Evolutionary conservation across 2,888 invertebrate genomes (phyloP).

Genomic region (Tipula confusa): DNA sequence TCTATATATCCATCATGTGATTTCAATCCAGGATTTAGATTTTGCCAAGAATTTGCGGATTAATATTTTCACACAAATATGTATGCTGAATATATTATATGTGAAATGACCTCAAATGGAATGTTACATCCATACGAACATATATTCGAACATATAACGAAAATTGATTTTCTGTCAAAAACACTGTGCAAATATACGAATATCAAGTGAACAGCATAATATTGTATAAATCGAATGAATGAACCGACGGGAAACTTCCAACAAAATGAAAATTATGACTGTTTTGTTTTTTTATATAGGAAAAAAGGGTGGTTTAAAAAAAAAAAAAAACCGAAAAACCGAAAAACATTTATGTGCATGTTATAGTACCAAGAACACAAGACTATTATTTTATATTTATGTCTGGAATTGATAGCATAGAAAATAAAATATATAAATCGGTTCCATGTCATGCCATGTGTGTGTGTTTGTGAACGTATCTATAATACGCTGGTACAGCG

Average conservation of each 20-base stretch:
- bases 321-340: no score
- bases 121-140: no score
- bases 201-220: constrained; percentile 1
- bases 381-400: constrained; percentile 1
- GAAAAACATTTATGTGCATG: background rate
- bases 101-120: background rate
- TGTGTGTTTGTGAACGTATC: background rate
- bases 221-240: background rate
- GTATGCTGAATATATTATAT: background rate
- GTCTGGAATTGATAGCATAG: constrained; percentile 12
- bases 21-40: background rate
- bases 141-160: background rate
- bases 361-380: background rate
- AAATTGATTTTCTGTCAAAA: constrained; percentile 1
- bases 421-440: background rate
- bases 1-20: background rate
- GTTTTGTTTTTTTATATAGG: background rate
- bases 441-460: background rate
- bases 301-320: background rate
- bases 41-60: background rate
- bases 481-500: background rate
- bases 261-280: background rate
- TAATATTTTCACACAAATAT: background rate
- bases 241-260: constrained; percentile 12
- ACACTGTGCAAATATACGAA: background rate